These are phyloP conservation scores for Dreissena polymorpha DNA, from an alignment of 1,140 invertebrate species.

Conservation along the genomic window DNA sequence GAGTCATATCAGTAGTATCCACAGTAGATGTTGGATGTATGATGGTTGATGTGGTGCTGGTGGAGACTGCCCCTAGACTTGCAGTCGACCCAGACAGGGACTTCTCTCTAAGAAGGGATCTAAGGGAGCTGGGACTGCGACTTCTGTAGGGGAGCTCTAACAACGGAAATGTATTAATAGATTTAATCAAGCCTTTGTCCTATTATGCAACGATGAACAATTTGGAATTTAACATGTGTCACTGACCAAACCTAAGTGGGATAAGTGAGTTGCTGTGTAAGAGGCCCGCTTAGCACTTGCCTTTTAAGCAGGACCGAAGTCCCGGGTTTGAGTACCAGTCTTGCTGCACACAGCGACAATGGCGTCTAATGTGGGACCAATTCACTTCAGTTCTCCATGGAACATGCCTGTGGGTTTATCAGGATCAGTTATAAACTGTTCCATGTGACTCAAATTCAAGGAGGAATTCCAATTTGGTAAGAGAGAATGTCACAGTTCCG, in stretches of 20 bases:
- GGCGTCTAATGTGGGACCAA: background rate
- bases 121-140: constrained; percentile 43
- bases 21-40: constrained; percentile 41
- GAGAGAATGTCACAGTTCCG: background rate
- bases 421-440: background rate
- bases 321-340: background rate
- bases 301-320: background rate
- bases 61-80: constrained; percentile 41
- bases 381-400: background rate
- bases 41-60: constrained; percentile 51
- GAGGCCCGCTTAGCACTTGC: background rate
- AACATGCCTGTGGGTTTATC: background rate
- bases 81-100: constrained; percentile 39
- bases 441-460: background rate
- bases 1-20: constrained; percentile 43
- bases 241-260: background rate
- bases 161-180: background rate
- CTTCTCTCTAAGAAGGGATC: constrained; percentile 39
- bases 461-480: background rate
- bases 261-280: background rate
- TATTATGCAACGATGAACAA: background rate
- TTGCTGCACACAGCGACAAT: background rate
- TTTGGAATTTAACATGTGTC: background rate
- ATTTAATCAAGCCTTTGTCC: background rate
- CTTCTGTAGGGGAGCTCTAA: constrained; percentile 48